Percentiles rank a stretch among this genome's conserved stretches.
Evolutionary conservation across 2,888 invertebrate genomes (phyloP).

Genomic region (Barypeithes pellucidus): DNA sequence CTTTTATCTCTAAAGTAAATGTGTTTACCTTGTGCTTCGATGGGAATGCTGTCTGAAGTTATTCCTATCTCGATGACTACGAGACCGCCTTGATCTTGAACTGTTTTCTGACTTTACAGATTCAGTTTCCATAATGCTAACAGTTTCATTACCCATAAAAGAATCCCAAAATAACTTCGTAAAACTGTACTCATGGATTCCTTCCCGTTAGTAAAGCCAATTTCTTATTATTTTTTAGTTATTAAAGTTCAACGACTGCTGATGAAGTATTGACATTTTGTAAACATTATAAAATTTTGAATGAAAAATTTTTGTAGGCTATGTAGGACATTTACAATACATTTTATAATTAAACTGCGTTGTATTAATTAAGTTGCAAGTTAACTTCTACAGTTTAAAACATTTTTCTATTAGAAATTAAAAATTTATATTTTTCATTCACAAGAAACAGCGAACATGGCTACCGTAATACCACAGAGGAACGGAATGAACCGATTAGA

Average conservation of each 20-base stretch:
- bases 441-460: conserved; percentile 40
- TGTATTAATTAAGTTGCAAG: not conserved
- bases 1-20: not conserved
- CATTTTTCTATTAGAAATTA: conserved; percentile 31
- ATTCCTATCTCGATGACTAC: conserved; percentile 73
- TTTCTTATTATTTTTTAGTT: conserved; percentile 44
- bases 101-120: conserved; percentile 94
- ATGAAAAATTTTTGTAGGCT: conserved; percentile 29
- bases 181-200: conserved; percentile 43
- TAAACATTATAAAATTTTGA: conserved; percentile 46
- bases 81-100: conserved; percentile 83
- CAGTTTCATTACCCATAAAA: conserved; percentile 71
- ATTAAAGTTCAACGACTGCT: conserved; percentile 52
- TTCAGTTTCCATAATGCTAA: conserved; percentile 90
- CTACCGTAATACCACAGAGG: no score
- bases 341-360: not conserved
- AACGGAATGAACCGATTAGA: no score
- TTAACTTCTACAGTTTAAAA: conserved; percentile 15
- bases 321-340: not conserved
- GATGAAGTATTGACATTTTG: conserved; percentile 52
- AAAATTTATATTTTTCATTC: conserved; percentile 35
- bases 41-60: conserved; percentile 79
- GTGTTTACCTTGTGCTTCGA: conserved; percentile 77
- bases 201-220: conserved; percentile 17
- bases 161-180: conserved; percentile 27